A percentile compares a stretch with the other conserved stretches of the same genome.
Evolutionary conservation across 2,113 vertebrate genomes (phyloP).

Genomic region (Arenaria interpres): DNA sequence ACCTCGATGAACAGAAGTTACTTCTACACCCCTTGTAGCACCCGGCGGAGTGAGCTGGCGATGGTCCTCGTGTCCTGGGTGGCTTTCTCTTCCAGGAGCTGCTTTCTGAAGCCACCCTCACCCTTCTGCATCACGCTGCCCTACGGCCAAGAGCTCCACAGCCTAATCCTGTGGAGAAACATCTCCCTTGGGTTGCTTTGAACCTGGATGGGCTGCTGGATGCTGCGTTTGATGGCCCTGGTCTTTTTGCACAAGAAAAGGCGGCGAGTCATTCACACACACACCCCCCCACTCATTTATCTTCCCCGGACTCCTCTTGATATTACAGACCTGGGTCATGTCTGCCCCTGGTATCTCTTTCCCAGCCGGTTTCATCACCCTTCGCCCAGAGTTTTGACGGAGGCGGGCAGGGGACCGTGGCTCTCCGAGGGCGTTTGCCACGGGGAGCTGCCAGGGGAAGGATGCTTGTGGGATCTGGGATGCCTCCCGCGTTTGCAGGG

Average conservation of each 20-base stretch:
- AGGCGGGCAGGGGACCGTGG: neutral
- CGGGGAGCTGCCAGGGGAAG: neutral
- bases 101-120: neutral
- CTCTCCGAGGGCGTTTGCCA: neutral
- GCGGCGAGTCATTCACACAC: neutral
- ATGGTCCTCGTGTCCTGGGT: neutral
- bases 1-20: rapidly evolving
- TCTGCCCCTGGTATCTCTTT: neutral
- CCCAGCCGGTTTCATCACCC: neutral
- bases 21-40: neutral
- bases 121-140: neutral
- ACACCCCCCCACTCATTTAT: neutral
- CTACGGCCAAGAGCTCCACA: neutral
- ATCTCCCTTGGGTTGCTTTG: neutral
- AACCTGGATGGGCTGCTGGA: neutral
- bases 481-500: neutral
- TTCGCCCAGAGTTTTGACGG: neutral
- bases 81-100: neutral
- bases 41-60: rapidly evolving
- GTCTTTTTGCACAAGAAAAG: neutral
- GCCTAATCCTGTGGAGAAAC: neutral
- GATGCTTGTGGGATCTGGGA: neutral
- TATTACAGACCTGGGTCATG: rapidly evolving
- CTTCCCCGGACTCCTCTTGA: neutral
- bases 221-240: neutral